Base-by-base conservation (phyloP, 2,797 vertebrate genomes). In the Lacerta viridis region DNA sequence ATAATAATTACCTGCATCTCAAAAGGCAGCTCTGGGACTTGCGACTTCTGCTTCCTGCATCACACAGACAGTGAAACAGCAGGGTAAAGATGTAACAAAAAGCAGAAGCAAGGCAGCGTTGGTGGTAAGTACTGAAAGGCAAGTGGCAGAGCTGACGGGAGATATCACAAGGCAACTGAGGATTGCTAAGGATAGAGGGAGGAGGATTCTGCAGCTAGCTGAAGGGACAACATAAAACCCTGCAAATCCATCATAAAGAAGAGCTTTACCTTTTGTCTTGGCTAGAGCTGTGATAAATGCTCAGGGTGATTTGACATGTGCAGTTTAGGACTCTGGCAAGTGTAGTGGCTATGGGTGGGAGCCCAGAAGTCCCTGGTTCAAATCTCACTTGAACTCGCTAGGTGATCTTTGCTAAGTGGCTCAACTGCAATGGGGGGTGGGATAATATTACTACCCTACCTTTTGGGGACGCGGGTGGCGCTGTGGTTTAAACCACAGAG, bases 1-100 rank as follows among this genome's bases (percentile, higher is more conserved):
- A 83, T 88, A 93, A 94, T 95, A 94, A 96, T 95, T 95, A 94
- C 82, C 84, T 90, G 85, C 72, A 86, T 91, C 92, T 95, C 93
- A 93, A 94, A 55, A 95, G 92, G 90, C 90, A 89, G 93, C 64
- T 88, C 87, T 89, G 89, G 89, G 83, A 93, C 89, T 94, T 92
- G 92, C 61, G 86, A 88, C 90, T 94, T 93, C 92, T 95, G 94
- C 91, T 94, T 89, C 92, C 90, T 91, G 91, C 93, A 89, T 92
- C 87, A 91, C 17, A 64, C 17, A 64, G 61, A 23, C 61, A 64
- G 61, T 64, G 61, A 64, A 91, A 86, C 91, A 93, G 93, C 92
- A 93, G 88, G 92, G 87, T 72, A 92, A 88, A 9, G 1, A 90
- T 92, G 93, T 91, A 87, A 93, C 82, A 89, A 74, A 93, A 90